Percentiles rank a stretch among this genome's conserved stretches.
Evolutionary conservation across 2,888 invertebrate genomes (phyloP).

Genomic region (Cryptophagus acutangulus): DNA sequence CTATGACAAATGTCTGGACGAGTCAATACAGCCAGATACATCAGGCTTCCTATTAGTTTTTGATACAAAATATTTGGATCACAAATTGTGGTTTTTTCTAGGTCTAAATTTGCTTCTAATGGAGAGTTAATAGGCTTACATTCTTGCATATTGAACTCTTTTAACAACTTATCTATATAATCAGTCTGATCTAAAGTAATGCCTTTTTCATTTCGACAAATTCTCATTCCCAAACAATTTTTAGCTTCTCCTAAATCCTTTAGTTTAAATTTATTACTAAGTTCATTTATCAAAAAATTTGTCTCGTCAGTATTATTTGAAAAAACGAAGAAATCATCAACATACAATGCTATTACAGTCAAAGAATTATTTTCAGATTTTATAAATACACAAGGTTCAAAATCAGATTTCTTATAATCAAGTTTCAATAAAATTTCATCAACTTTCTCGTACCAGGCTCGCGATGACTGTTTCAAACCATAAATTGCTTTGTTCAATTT

Average conservation of each 20-base stretch:
- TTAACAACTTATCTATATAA: background rate
- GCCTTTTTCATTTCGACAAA: background rate
- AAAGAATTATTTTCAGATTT: slow-evolving; percentile 7
- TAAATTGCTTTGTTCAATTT: slow-evolving; percentile 21
- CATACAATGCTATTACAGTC: slow-evolving; percentile 14
- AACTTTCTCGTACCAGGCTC: slow-evolving; percentile 11
- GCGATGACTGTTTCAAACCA: slow-evolving; percentile 12
- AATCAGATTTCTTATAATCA: slow-evolving; percentile 19
- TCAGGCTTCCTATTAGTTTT: slow-evolving; percentile 11
- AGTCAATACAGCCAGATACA: slow-evolving; percentile 10
- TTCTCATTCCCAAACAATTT: slow-evolving; percentile 10
- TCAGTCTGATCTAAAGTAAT: slow-evolving; percentile 1
- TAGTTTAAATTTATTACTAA: slow-evolving; percentile 9
- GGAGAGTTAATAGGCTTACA: background rate
- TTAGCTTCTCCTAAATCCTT: slow-evolving; percentile 13
- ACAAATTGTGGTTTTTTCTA: background rate
- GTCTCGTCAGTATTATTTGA: slow-evolving; percentile 3
- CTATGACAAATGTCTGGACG: slow-evolving; percentile 10
- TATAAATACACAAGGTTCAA: slow-evolving; percentile 15
- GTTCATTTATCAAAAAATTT: background rate
- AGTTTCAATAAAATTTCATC: slow-evolving; percentile 16
- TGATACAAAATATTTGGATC: slow-evolving; percentile 6
- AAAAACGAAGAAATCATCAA: slow-evolving; percentile 14
- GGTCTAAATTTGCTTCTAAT: background rate
- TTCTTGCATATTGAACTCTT: background rate